Base-by-base conservation (phyloP, 2,113 vertebrate genomes). In the western clawed frog (Xenopus tropicalis) region DNA sequence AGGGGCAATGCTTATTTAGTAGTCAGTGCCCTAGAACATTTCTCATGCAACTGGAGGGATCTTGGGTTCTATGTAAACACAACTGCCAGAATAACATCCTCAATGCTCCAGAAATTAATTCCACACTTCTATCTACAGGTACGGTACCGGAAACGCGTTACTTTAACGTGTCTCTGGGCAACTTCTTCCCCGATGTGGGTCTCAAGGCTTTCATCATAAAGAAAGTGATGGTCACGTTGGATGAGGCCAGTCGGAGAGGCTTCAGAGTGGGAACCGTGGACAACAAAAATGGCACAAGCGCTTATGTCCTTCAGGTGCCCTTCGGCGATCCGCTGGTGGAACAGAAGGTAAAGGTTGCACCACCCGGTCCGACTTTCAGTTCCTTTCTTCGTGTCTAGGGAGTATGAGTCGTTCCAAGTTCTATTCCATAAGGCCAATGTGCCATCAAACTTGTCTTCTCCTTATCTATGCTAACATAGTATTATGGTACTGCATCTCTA, bases 131-230 rank as follows among this genome's bases (percentile, higher is more conserved):
- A 14, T 17, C 46, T 19, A 23, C n/a, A 82, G 81, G 78, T 24
- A 78, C 81, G 0, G 9, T 66, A 1, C 52, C 78, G 24, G 51
- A 62, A 1, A 56, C 17, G 1, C 13, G 56, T 13, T 76, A 76
- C 61, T 82, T 82, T 10, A 69, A 80, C 1, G 58, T 82, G 56
- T 61, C 61, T n/a, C 37, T 82, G 11, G 81, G 81, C 1, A 71
- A 72, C 62, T 82, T 82, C 61, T 68, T 76, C 4, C 44, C 78
- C 0, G 79, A 80, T 12, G 66, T 82, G 24, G 57, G 14, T 7
- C 21, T 80, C 6, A 44, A 62, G n/a, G 23, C 69, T 1, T 17
- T 80, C 11, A 8, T 43, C 0, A 69, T 80, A 11, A 70, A n/a
- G 0, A 42, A 37, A 11, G 29, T 46, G 0, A 59, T 52, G 1